Evolutionary conservation across 2,888 invertebrate species (phyloP), one percentile per base, ranked within the genome.

Genomic region (Camptogramma bilineatum): DNA sequence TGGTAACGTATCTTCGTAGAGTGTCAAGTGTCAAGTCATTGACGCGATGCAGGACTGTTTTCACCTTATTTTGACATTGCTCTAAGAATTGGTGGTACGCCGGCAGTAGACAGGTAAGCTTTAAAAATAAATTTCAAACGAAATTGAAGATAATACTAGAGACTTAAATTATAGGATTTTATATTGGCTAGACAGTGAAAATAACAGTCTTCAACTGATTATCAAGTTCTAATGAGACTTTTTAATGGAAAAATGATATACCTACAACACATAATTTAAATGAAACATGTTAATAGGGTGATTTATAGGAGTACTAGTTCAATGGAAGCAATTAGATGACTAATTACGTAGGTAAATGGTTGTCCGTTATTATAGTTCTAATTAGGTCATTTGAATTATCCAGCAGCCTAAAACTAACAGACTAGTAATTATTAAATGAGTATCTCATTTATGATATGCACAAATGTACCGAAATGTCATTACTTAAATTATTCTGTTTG

Each of bases 351-450:
- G 24, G n/a, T 31, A 48, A 53, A 48, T 54, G 10, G 46, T 51
- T 31, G 44, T 28, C 31, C 16, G 13, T 31, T 59, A 59, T 48
- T 48, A 55, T n/a, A 13, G 24, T 63, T 52, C 53, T 57, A 51
- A 55, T 59, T 58, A 58, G 48, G 48, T 48, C 39, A 48, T 34
- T 56, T 56, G 21, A 56, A 59, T 52, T 59, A 52, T 46, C 44
- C 46, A 52, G 34, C 50, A 50, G 56, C 56, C 21, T 50, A 18
- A 31, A 39, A 47, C 19, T 21, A 39, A 13, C 18, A 39, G 16
- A 16, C 46, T 50, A 48, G 34, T 56, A 39, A 39, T 50, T 24
- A 44, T 44, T 44, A 42, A n/a, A 19, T 39, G 13, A 52, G 39
- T 19, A 31, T 39, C n/a, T 56, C 47, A 18, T 34, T 31, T 10